These are phyloP conservation scores for Chinchilla lanigera DNA, from an alignment of 2,113 vertebrate species.

Conservation along the genomic window DNA sequence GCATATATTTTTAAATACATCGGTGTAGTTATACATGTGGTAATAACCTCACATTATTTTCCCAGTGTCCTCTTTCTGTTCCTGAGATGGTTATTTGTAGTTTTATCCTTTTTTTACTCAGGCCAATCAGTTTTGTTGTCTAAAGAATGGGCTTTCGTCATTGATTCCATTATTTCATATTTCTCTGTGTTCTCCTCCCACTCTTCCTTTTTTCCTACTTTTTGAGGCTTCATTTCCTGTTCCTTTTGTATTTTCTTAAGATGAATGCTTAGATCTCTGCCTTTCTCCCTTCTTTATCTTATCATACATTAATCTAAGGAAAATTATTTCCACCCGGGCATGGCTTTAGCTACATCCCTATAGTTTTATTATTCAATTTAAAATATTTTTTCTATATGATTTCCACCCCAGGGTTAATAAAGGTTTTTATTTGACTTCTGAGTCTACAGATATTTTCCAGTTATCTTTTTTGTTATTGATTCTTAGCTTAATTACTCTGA, in stretches of 20 bases:
- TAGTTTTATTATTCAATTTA: background rate
- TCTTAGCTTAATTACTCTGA: background rate
- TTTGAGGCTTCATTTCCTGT: background rate
- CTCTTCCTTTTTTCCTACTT: background rate
- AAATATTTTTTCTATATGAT: background rate
- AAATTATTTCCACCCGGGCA: background rate
- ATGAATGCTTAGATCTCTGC: accelerated
- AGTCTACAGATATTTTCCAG: background rate
- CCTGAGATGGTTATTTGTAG: accelerated
- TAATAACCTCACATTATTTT: background rate
- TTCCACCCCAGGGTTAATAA: background rate
- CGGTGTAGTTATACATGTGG: no score
- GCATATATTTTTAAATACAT: background rate
- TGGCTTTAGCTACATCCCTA: background rate
- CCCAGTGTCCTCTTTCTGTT: background rate
- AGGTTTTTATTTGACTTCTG: background rate
- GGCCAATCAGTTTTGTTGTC: accelerated
- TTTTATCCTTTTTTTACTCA: background rate
- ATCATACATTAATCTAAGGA: background rate
- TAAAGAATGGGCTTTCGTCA: accelerated
- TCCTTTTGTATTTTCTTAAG: background rate
- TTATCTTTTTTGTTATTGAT: background rate
- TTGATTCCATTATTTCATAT: background rate
- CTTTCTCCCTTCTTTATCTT: background rate
- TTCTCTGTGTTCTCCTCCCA: background rate